Evolutionary conservation across 2,113 vertebrate genomes (phyloP).

Genomic region (Lutjanus erythropterus): DNA sequence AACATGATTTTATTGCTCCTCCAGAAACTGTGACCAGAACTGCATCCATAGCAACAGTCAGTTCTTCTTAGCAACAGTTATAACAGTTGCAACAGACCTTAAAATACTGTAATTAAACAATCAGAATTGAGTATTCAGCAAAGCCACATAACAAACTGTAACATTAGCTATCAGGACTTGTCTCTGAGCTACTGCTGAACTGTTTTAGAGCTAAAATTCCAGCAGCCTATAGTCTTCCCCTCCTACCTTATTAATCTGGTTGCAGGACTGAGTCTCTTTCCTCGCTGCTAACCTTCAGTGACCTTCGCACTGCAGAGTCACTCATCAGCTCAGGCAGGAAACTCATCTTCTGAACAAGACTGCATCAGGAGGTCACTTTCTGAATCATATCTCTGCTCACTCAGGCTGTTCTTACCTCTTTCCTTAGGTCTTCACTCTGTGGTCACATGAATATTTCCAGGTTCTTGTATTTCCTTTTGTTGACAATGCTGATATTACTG

Average conservation of each 20-base stretch:
- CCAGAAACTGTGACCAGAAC: too few relatives aligned
- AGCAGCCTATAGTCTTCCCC: neutral
- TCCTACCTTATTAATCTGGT: neutral
- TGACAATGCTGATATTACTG: neutral
- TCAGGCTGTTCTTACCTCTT: neutral
- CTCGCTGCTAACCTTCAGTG: conserved; percentile 1
- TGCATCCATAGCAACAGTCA: too few relatives aligned
- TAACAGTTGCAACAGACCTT: too few relatives aligned
- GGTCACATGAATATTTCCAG: neutral
- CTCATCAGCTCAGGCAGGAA: conserved; percentile 3
- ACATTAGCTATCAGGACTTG: too few relatives aligned
- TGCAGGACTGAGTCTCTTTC: neutral
- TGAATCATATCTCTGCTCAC: conserved; percentile 20
- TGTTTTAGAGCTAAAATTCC: neutral
- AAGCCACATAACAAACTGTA: too few relatives aligned
- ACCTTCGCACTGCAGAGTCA: conserved; percentile 12
- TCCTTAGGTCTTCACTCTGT: conserved; percentile 3
- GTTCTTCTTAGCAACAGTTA: too few relatives aligned
- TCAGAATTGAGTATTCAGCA: too few relatives aligned
- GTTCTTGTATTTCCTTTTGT: neutral
- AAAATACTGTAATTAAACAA: too few relatives aligned
- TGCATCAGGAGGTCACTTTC: conserved; percentile 4
- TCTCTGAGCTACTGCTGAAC: neutral
- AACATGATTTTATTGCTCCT: too few relatives aligned
- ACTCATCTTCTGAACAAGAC: conserved; percentile 7